Evolutionary conservation across 2,888 invertebrate genomes (phyloP).

Genomic region (Apamea sordens): DNA sequence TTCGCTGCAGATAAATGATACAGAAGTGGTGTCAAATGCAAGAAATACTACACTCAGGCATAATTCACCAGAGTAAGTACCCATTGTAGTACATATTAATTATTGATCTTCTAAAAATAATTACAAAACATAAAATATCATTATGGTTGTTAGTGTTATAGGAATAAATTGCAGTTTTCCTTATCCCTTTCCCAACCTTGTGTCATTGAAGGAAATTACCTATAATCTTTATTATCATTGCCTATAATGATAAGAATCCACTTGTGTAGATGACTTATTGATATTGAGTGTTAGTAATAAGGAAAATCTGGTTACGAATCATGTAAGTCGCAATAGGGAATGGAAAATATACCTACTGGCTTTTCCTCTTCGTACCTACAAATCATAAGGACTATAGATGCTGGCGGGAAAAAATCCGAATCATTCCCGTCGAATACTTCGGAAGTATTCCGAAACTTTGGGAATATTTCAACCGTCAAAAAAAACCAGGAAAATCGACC

Average conservation of each 20-base stretch:
- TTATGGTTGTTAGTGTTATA: background rate
- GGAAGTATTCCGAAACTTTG: too few species aligned
- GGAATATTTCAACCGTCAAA: too few species aligned
- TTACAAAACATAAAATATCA: constrained; percentile 6
- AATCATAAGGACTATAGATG: too few species aligned
- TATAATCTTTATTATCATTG: too few species aligned
- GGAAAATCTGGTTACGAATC: constrained; percentile 18
- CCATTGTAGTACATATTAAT: constrained; percentile 37
- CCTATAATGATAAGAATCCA: constrained; percentile 28
- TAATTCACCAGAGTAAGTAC: constrained; percentile 78
- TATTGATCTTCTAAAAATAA: constrained; percentile 2
- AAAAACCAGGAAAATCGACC: too few species aligned
- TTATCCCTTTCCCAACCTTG: background rate
- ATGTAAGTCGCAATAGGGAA: background rate
- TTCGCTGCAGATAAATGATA: constrained; percentile 76
- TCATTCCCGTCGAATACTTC: too few species aligned
- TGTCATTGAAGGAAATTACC: constrained; percentile 23
- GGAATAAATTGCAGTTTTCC: constrained; percentile 22
- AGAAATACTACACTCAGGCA: constrained; percentile 70
- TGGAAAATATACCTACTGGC: background rate
- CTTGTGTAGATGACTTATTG: constrained; percentile 10
- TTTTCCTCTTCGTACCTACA: background rate
- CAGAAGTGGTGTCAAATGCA: constrained; percentile 78
- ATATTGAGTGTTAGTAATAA: constrained; percentile 5
- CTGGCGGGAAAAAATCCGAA: too few species aligned